Percentiles rank a stretch among this genome's conserved stretches.
Evolutionary conservation across 2,888 invertebrate genomes (phyloP).

Genomic region (Xestia c-nigrum): DNA sequence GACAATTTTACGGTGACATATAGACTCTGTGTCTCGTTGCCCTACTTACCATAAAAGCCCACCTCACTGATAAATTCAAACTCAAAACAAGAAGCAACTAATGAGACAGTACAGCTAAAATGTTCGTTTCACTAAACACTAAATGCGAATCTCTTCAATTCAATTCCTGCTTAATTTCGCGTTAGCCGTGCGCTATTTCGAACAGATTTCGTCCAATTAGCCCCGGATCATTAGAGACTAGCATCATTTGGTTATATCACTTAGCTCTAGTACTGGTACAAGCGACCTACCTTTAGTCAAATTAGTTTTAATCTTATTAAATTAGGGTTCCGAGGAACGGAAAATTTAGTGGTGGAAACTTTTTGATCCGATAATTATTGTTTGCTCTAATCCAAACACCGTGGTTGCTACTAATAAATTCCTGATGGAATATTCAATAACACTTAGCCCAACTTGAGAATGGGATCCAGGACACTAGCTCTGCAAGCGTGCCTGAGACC

Average conservation of each 20-base stretch:
- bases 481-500: too few species aligned
- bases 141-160: conserved; percentile 32
- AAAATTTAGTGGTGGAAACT: background rate
- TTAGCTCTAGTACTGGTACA: background rate
- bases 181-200: conserved; percentile 26
- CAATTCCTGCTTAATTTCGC: conserved; percentile 46
- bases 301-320: conserved; percentile 16
- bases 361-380: background rate
- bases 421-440: too few species aligned
- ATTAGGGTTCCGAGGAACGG: background rate
- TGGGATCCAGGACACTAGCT: too few species aligned
- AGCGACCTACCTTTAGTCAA: background rate
- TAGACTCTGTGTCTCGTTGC: background rate
- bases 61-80: conserved; percentile 16
- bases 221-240: conserved; percentile 45
- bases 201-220: conserved; percentile 61
- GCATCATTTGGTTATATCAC: conserved; percentile 44
- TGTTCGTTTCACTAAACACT: conserved; percentile 45
- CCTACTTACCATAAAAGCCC: background rate
- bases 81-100: conserved; percentile 3
- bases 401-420: too few species aligned
- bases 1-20: too few species aligned
- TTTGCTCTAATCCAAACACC: too few species aligned
- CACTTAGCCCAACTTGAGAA: too few species aligned
- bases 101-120: conserved; percentile 29